Percentiles rank a stretch among this genome's conserved stretches.
These are phyloP conservation scores for Pygmarrhopalites habei DNA, from an alignment of 1,140 invertebrate species.

Conservation along the genomic window DNA sequence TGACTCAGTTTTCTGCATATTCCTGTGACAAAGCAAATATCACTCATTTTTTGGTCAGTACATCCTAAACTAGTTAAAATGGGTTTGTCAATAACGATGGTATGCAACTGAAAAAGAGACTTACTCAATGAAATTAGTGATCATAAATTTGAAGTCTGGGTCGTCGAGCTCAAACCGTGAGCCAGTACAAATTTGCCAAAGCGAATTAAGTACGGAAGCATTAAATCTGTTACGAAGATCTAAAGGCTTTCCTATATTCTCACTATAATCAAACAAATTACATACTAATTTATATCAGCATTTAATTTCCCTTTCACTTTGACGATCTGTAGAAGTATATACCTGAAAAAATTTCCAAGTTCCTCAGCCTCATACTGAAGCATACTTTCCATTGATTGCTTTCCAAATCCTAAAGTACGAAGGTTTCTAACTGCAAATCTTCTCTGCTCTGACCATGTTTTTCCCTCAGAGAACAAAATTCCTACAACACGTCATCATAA, in stretches of 20 bases:
- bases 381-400: slow-evolving; percentile 58
- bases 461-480: slow-evolving; percentile 60
- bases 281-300: neutral
- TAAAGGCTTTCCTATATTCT: slow-evolving; percentile 34
- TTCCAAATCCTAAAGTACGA: slow-evolving; percentile 66
- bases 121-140: slow-evolving; percentile 35
- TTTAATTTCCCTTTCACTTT: neutral
- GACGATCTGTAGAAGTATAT: neutral
- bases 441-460: slow-evolving; percentile 65
- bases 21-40: slow-evolving; percentile 22
- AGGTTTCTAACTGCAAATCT: slow-evolving; percentile 63
- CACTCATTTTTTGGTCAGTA: no score
- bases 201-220: slow-evolving; percentile 37
- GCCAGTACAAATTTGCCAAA: slow-evolving; percentile 36
- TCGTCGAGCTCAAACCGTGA: slow-evolving; percentile 35
- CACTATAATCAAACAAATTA: slow-evolving; percentile 11
- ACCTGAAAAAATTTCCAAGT: slow-evolving; percentile 32
- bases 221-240: slow-evolving; percentile 29
- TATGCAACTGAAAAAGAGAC: neutral
- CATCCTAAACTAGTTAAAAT: no score
- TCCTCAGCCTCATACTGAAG: slow-evolving; percentile 31
- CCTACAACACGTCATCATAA: no score
- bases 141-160: slow-evolving; percentile 29
- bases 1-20: slow-evolving; percentile 29
- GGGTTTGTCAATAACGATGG: no score